These are phyloP conservation scores for Nemopilema nomurai DNA, from an alignment of 30 jellyfish, hydroid and myxozoan species.

Conservation along the genomic window DNA sequence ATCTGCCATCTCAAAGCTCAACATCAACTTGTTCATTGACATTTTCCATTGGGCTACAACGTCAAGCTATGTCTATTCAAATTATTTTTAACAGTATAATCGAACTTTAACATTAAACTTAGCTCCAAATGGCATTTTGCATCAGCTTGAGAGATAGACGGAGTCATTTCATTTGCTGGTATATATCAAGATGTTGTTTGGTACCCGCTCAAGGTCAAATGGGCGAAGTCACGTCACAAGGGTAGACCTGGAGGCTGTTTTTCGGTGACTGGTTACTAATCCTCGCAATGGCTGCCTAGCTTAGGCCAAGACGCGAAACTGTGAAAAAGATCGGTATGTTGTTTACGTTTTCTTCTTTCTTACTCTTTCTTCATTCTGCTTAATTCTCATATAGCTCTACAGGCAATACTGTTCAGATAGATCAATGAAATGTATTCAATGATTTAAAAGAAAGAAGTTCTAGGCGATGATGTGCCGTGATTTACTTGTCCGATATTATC, in stretches of 20 bases:
- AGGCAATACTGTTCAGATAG: no score
- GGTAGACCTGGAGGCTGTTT: not conserved
- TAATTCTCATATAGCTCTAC: not conserved
- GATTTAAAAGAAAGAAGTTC: no score
- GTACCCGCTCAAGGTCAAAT: conserved; percentile 55
- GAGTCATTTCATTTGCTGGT: not conserved
- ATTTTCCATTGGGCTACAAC: no score
- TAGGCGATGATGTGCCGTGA: no score
- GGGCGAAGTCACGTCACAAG: conserved; percentile 36
- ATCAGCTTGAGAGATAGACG: not conserved
- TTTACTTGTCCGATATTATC: no score
- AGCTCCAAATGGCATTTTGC: not conserved
- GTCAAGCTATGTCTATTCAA: no score
- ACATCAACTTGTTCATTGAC: no score
- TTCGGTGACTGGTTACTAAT: conserved; percentile 22
- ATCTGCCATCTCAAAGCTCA: no score
- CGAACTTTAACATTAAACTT: no score
- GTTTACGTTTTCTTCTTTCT: not conserved
- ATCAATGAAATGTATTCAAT: no score
- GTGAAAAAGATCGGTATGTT: not conserved
- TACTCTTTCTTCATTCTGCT: not conserved
- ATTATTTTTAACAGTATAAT: no score
- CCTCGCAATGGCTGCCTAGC: not conserved
- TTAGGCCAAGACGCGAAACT: not conserved
- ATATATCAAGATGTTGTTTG: not conserved